phyloP scores from a whole-genome alignment of 2,888 invertebrate genomes.

The Erynnis tages region DNA sequence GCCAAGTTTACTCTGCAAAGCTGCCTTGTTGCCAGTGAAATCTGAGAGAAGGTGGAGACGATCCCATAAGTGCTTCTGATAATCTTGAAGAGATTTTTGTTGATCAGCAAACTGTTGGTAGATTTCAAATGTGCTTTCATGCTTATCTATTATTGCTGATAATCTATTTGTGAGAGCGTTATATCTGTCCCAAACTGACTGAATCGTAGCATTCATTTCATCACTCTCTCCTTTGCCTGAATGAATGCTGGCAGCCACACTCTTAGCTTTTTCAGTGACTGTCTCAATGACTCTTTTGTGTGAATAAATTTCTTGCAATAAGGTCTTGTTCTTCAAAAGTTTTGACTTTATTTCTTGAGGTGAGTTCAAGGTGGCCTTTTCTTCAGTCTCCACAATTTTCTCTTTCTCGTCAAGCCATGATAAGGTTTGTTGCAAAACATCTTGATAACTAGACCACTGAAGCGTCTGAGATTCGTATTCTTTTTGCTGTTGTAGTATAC shows the following conservation, averaged over 20 bases:
- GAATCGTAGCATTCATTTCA: conserved; percentile 86
- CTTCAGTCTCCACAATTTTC: conserved; percentile 86
- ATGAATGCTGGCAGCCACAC: conserved; percentile 82
- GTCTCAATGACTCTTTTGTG: conserved; percentile 95
- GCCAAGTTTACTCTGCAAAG: conserved; percentile 89
- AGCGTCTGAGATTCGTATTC: conserved; percentile 90
- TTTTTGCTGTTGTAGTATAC: conserved; percentile 91
- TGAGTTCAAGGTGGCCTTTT: conserved; percentile 86
- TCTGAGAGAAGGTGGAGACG: conserved; percentile 91
- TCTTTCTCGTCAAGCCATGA: conserved; percentile 94
- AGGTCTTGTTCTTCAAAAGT: conserved; percentile 91
- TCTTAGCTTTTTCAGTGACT: conserved; percentile 93
- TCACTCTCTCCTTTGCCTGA: conserved; percentile 78
- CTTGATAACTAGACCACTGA: conserved; percentile 93
- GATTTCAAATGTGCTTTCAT: conserved; percentile 89
- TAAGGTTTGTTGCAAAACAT: conserved; percentile 89
- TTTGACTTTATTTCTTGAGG: conserved; percentile 93
- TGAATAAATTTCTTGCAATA: conserved; percentile 93
- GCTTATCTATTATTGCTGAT: conserved; percentile 84
- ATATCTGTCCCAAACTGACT: conserved; percentile 89
- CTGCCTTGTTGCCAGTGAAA: conserved; percentile 92
- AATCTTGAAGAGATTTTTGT: conserved; percentile 93
- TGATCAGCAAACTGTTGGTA: conserved; percentile 93
- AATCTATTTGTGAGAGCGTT: conserved; percentile 85
- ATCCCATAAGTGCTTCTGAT: conserved; percentile 95